Conservation (phyloP, 30 jellyfish, hydroid and myxozoan genomes). For the Turritopsis dohrnii region DNA sequence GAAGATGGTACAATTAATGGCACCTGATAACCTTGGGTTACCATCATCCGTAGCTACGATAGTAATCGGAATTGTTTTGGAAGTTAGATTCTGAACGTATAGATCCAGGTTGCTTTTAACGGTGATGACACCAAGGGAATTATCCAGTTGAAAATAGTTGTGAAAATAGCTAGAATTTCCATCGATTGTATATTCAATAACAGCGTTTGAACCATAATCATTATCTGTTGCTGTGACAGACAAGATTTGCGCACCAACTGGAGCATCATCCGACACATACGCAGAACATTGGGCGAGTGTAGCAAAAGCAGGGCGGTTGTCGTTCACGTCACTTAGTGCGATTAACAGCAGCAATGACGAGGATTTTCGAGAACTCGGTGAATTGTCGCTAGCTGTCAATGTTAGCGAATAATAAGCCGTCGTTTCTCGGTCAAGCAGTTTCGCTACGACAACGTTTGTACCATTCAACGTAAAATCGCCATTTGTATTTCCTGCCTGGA, state of each 20-base stretch:
- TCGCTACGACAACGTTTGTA: constrained; percentile 7
- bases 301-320: constrained; percentile 52
- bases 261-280: constrained; percentile 58
- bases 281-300: constrained; percentile 20
- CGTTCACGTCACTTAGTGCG: constrained; percentile 54
- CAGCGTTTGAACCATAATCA: constrained; percentile 61
- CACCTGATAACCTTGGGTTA: constrained; percentile 35
- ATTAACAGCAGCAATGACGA: constrained; percentile 31
- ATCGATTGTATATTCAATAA: constrained; percentile 21
- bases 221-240: constrained; percentile 59
- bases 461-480: constrained; percentile 33
- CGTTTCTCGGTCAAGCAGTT: constrained; percentile 57
- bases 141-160: constrained; percentile 26
- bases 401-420: constrained; percentile 32
- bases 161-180: constrained; percentile 9
- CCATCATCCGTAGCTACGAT: constrained; percentile 66
- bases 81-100: constrained; percentile 39
- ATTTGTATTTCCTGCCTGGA: constrained; percentile 43
- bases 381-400: constrained; percentile 42
- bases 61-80: constrained; percentile 26
- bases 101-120: constrained; percentile 41
- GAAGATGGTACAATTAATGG: constrained; percentile 47
- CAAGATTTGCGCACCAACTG: constrained; percentile 31
- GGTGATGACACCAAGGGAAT: constrained; percentile 32
- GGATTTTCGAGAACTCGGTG: constrained; percentile 26